Percentiles rank a stretch among this genome's conserved stretches.
These are phyloP conservation scores for Mystacornis crossleyi DNA, from an alignment of 2,113 vertebrate genomes.

Conservation along the genomic window DNA sequence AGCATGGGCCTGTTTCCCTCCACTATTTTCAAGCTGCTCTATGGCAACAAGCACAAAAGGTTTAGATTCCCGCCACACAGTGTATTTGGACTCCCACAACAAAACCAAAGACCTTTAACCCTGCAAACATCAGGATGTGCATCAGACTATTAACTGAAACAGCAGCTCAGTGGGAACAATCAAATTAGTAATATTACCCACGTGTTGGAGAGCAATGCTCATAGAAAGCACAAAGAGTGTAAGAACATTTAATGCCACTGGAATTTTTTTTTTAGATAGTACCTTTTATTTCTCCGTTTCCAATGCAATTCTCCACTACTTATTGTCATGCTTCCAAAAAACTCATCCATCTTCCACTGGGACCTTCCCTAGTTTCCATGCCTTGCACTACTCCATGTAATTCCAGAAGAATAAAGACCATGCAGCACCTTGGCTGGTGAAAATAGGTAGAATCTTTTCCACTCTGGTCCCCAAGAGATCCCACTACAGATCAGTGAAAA, in stretches of 20 bases:
- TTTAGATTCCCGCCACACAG: background rate
- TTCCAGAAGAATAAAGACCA: background rate
- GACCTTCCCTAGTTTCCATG: background rate
- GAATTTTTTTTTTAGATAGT: background rate
- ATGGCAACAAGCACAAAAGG: background rate
- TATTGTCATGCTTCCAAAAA: background rate
- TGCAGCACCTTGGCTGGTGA: background rate
- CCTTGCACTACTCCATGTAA: background rate
- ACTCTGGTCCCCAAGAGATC: background rate
- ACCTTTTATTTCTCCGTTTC: background rate
- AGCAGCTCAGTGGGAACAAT: background rate
- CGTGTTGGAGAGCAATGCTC: background rate
- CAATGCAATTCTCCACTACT: background rate
- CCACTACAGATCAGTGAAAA: background rate
- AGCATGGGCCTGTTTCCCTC: background rate
- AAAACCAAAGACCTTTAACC: background rate
- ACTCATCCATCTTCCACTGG: background rate
- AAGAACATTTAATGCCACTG: background rate
- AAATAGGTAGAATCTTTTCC: background rate
- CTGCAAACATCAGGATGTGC: background rate
- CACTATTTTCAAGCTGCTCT: background rate
- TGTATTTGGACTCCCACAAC: background rate
- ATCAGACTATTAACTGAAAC: background rate
- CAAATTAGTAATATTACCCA: background rate
- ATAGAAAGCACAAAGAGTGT: background rate